Evolutionary conservation across 2,888 invertebrate species (phyloP), one percentile per base, ranked within the genome.

Genomic region (Spisula subtruncata): DNA sequence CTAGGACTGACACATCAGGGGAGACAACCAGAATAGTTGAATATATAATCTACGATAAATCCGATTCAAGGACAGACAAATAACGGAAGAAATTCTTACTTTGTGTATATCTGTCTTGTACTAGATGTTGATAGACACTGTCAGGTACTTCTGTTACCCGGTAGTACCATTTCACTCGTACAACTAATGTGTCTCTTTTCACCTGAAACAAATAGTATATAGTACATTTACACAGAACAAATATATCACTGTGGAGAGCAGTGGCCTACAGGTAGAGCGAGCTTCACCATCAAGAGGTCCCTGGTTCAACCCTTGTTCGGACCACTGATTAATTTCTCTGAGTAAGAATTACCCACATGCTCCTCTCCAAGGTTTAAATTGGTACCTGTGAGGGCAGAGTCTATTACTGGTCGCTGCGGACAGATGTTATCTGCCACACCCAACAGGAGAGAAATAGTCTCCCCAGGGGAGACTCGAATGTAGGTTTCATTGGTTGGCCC

Each of bases 91-190:
- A 75, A 75, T 29, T 60, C 89, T 88, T 88, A 91, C 91, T 83
- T 87, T 91, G 91, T 16, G 83, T 87, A 82, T 90, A 92, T 83
- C 97, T 93, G 93, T 97, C 97, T 91, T 97, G 97, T n/a, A 97
- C 96, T 32, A 97, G 95, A 25, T 97, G 96, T 92, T 97, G 97
- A 93, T 97, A 97, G 8, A 97, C 97, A 56, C 96, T 97, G 89
- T 97, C 97, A n/a, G 97, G 97, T 66, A 97, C 97, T 95, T 97
- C 97, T 87, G 97, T 97, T 51, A 97, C 97, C 71, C 97, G 96
- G 95, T 97, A 97, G 94, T 97, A 97, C 97, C 97, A 97, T 94
- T 97, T 97, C 88, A 97, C 97, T 90, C 97, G 96, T 88, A 97
- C 97, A 94, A 97, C 97, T 91, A 97, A 95, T 75, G 97, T 97